phyloP scores from a whole-genome alignment of 1,140 invertebrate genomes.

The Aphis craccivora region DNA sequence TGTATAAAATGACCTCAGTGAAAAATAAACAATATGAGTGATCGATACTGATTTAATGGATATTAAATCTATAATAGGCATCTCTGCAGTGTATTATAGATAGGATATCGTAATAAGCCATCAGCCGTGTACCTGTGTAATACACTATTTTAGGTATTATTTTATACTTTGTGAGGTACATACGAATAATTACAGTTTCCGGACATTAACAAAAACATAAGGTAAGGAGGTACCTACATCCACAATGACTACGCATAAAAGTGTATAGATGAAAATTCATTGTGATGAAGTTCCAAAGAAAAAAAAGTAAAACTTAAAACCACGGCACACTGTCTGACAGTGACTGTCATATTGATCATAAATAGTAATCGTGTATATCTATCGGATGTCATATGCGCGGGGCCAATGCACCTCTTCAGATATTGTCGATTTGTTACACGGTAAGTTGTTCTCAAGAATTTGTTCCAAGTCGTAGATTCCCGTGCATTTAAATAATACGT shows the following conservation, averaged over 20 bases:
- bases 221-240: not conserved
- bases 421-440: not conserved
- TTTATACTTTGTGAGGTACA: not conserved
- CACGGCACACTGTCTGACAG: not conserved
- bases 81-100: not conserved
- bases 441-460: too few species aligned
- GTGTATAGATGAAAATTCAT: not conserved
- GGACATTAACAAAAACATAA: not conserved
- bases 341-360: not conserved
- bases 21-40: not conserved
- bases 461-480: too few species aligned
- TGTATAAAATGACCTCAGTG: not conserved
- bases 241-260: not conserved
- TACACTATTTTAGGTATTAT: not conserved
- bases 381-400: not conserved
- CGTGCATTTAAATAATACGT: not conserved
- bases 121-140: not conserved
- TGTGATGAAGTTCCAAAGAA: not conserved
- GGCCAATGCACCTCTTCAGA: not conserved
- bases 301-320: not conserved
- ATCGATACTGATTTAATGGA: not conserved
- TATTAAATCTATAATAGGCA: not conserved
- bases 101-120: not conserved
- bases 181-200: not conserved
- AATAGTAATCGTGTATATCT: not conserved